Evolutionary conservation across 2,797 vertebrate species (phyloP), one percentile per base, ranked within the genome.

Genomic region (Falco biarmicus): DNA sequence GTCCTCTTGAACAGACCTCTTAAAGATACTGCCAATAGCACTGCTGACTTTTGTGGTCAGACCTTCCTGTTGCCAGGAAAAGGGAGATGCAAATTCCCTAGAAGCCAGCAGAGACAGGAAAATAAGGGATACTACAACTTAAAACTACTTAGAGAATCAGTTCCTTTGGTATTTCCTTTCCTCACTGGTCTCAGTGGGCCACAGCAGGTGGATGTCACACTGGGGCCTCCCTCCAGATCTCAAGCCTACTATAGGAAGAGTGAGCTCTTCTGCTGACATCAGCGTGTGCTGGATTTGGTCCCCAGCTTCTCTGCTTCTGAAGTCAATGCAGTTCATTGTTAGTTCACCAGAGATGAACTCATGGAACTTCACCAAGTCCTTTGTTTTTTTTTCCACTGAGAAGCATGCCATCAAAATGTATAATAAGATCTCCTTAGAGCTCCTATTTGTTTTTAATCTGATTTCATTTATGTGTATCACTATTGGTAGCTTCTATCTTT

Each of bases 311-410:
- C 79, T 92, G 75, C 82, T 82, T 45, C 59, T 50, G 31, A 47
- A 90, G 32, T 60, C 54, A 91, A 43, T 3, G 50, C 16, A 81
- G 78, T 21, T 87, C 91, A 83, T 14, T 24, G 10, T 77, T 53
- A 93, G 91, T 91, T 96, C 93, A 95, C 31, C 45, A 69, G 15
- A 90, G 76, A 91, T 25, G 51, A 92, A 84, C 69, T 80, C 61
- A 56, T 19, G 59, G 75, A 95, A 75, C 84, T 76, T 87, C 81
- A 77, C 71, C 78, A 89, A 85, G 57, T 54, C 53, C 73, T 94
- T 81, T 92, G 84, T 59, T 88, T 91, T 78, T 78, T 65, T 95
- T 89, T 78, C 75, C 73, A 54, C 57, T 12, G 60, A 85, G 39
- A 95, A 51, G 64, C 59, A 82, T 56, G 60, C 61, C 69, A 88